Conservation (phyloP, 2,797 vertebrate species). For the Fratercula arctica region DNA sequence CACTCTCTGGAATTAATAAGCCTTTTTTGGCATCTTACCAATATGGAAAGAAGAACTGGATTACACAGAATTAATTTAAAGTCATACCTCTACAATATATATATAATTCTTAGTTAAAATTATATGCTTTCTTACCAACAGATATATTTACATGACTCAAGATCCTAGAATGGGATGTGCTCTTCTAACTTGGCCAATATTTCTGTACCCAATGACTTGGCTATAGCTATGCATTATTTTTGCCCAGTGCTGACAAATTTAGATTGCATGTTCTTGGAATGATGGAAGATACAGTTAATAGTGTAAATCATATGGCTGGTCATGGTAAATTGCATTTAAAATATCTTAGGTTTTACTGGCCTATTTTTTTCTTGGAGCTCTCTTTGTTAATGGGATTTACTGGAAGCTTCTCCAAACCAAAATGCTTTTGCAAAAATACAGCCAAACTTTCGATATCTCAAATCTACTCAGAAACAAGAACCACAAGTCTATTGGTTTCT, state of each 20-base stretch:
- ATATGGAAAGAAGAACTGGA: not conserved
- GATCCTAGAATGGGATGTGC: not conserved
- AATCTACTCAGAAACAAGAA: not conserved
- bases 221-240: not conserved
- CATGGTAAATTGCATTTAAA: not conserved
- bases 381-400: not conserved
- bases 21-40: not conserved
- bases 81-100: not conserved
- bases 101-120: constrained; percentile 1
- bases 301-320: not conserved
- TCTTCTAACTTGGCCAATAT: not conserved
- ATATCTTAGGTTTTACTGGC: not conserved
- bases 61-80: not conserved
- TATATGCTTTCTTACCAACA: not conserved
- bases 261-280: not conserved
- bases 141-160: not conserved
- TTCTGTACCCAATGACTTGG: not conserved
- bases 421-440: not conserved
- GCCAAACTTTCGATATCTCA: not conserved
- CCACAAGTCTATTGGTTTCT: not conserved
- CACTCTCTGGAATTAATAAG: not conserved
- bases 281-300: not conserved
- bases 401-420: not conserved
- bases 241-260: constrained; percentile 21
- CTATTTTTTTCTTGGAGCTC: not conserved